These are phyloP conservation scores for Cylindroiulus punctatus DNA, from an alignment of 2,888 invertebrate species.

Conservation along the genomic window DNA sequence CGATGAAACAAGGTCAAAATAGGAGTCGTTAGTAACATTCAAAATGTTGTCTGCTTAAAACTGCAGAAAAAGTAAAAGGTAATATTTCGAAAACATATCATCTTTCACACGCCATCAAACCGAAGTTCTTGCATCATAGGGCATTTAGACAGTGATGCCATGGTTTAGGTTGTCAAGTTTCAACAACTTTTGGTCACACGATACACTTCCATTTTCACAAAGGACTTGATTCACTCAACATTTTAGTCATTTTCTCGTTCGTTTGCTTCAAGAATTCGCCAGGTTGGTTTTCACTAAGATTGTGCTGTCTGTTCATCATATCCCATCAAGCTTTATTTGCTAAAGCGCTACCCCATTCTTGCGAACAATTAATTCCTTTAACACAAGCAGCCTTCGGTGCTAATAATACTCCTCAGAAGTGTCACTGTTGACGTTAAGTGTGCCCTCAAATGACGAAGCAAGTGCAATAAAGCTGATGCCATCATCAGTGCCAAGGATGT, in stretches of 20 bases:
- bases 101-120: background rate
- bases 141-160: background rate
- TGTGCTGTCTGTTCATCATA: background rate
- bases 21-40: background rate
- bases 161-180: background rate
- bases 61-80: background rate
- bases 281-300: background rate
- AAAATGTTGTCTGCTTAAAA: constrained; percentile 21
- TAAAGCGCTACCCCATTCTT: constrained; percentile 30
- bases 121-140: background rate
- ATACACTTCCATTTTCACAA: background rate
- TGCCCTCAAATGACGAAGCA: constrained; percentile 47
- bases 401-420: constrained; percentile 43
- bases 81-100: background rate
- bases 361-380: constrained; percentile 28
- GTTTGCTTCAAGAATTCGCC: background rate
- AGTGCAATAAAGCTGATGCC: constrained; percentile 28
- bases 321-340: constrained; percentile 36
- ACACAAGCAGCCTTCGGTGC: background rate
- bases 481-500: constrained; percentile 45
- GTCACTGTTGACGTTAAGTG: constrained; percentile 47
- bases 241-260: background rate
- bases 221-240: background rate
- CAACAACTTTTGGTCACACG: background rate
- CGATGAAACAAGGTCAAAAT: background rate